Evolutionary conservation across 2,113 vertebrate genomes (phyloP).

Genomic region (Agapornis roseicollis): DNA sequence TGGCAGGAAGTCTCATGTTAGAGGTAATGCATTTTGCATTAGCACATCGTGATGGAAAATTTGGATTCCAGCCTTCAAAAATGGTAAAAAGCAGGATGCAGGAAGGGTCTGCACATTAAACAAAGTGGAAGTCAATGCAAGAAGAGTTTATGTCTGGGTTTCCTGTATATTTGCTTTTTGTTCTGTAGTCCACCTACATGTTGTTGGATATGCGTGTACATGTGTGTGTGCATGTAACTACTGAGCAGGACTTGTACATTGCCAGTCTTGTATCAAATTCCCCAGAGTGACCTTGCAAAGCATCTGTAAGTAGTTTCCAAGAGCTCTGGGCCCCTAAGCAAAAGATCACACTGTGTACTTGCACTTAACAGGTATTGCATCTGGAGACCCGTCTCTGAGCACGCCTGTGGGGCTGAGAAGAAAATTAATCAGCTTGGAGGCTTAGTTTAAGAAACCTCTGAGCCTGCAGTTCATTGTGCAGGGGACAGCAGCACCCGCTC

Average conservation of each 20-base stretch:
- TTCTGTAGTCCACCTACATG: not conserved
- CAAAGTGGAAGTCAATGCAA: not conserved
- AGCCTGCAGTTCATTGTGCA: not conserved
- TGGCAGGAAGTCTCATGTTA: not conserved
- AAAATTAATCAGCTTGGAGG: not conserved
- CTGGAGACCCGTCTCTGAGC: not conserved
- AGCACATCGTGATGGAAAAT: not conserved
- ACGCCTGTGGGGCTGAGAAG: not conserved
- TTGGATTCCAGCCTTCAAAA: not conserved
- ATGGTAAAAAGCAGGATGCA: not conserved
- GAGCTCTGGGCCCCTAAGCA: not conserved
- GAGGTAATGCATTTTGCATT: not conserved
- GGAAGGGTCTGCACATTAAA: not conserved
- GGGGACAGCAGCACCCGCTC: not conserved
- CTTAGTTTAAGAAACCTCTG: not conserved
- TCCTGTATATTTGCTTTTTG: not conserved
- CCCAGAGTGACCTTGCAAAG: not conserved
- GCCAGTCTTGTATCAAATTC: accelerated
- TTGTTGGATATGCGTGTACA: not conserved
- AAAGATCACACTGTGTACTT: not conserved
- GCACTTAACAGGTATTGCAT: not conserved
- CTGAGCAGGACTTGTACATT: not conserved
- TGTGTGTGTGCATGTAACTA: accelerated
- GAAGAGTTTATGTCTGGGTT: not conserved
- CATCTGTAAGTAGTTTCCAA: not conserved